phyloP scores from a whole-genome alignment of 2,797 vertebrate species.

The Limosa lapponica region DNA sequence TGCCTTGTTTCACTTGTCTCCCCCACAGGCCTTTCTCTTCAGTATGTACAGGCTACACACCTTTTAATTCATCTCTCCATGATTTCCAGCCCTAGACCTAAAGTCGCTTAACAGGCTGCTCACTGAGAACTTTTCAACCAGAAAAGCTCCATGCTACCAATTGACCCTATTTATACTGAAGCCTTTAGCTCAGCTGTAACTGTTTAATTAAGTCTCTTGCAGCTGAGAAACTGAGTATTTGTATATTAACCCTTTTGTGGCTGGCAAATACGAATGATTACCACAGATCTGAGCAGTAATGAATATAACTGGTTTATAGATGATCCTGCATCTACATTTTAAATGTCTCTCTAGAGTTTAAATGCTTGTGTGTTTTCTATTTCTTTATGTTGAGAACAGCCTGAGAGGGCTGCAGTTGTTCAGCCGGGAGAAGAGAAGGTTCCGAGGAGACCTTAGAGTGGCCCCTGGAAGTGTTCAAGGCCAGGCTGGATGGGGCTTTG shows the following conservation, averaged over 20 bases:
- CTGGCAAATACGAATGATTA: neutral
- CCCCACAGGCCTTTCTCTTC: too few relatives aligned
- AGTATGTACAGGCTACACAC: neutral
- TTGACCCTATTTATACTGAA: neutral
- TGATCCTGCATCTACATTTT: neutral
- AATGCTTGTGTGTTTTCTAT: neutral
- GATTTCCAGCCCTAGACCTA: neutral
- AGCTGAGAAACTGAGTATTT: neutral
- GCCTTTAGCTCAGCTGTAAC: neutral
- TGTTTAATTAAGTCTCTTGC: neutral
- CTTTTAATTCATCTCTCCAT: neutral
- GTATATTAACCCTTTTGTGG: neutral
- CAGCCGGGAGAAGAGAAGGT: neutral
- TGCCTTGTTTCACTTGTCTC: neutral
- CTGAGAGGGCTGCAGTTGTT: neutral
- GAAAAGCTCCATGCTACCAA: fast-evolving
- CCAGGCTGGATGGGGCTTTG: neutral
- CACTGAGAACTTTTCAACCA: neutral
- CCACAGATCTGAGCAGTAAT: neutral
- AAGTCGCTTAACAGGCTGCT: neutral
- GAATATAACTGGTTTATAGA: neutral
- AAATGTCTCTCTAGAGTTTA: neutral
- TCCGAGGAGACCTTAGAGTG: neutral
- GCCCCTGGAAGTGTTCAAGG: neutral
- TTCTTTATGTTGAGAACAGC: neutral